These are phyloP conservation scores for Panagrolaimus sp. DNA, from an alignment of 1,140 invertebrate genomes.

Conservation along the genomic window DNA sequence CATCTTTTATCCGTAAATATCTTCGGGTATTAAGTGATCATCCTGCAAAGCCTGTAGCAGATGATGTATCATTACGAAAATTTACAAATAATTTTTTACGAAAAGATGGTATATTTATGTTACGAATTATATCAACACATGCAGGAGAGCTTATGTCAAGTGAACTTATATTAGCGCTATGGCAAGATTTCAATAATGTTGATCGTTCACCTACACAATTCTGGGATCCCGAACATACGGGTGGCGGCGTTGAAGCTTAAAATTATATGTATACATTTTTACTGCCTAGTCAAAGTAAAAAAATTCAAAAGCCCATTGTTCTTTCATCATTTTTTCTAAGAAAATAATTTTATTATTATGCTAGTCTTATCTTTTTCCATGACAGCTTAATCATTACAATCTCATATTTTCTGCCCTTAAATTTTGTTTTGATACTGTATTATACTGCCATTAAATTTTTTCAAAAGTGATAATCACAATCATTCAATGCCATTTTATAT, in stretches of 20 bases:
- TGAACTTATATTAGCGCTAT: constrained; percentile 55
- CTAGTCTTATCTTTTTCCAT: too few species aligned
- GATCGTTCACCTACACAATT: constrained; percentile 51
- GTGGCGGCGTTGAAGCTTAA: constrained; percentile 5
- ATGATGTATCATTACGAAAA: constrained; percentile 54
- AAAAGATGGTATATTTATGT: constrained; percentile 57
- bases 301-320: too few species aligned
- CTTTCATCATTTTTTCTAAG: too few species aligned
- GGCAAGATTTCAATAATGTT: constrained; percentile 58
- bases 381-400: too few species aligned
- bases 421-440: too few species aligned
- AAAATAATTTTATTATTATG: too few species aligned
- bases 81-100: constrained; percentile 57
- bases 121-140: constrained; percentile 51
- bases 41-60: constrained; percentile 53
- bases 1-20: constrained; percentile 55
- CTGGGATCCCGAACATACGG: constrained; percentile 46
- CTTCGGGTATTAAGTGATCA: constrained; percentile 57
- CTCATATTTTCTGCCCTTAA: too few species aligned
- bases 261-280: not conserved
- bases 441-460: too few species aligned
- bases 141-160: constrained; percentile 56
- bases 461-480: too few species aligned
- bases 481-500: too few species aligned
- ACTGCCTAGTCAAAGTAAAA: too few species aligned